These are phyloP conservation scores for Alouatta palliata DNA, from an alignment of 2,113 vertebrate species.

Conservation along the genomic window DNA sequence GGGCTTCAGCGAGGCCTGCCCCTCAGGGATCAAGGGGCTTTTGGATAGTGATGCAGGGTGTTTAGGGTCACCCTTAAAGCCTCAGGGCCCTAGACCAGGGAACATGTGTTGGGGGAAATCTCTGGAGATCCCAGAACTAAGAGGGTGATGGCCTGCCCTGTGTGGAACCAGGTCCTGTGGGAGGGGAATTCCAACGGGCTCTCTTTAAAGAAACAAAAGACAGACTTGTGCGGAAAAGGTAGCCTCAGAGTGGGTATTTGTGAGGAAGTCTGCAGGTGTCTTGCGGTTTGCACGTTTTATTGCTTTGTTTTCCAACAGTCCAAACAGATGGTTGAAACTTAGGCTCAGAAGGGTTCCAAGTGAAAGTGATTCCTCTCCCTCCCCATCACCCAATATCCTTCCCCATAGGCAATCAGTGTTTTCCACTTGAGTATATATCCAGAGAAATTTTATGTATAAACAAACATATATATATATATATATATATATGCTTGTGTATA, in stretches of 20 bases:
- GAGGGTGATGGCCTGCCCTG: background rate
- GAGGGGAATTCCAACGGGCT: background rate
- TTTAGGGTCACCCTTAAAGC: background rate
- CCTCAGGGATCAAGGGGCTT: background rate
- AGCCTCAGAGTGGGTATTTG: background rate
- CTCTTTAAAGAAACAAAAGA: background rate
- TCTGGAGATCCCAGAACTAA: background rate
- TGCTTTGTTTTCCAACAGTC: background rate
- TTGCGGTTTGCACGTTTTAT: background rate
- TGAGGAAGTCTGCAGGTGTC: background rate
- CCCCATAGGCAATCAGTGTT: background rate
- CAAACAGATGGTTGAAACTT: background rate
- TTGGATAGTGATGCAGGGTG: background rate
- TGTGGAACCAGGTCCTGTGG: background rate
- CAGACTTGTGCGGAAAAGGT: background rate
- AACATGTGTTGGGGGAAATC: background rate
- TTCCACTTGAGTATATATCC: background rate
- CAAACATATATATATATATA: background rate
- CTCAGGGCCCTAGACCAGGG: background rate
- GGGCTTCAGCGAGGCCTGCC: background rate
- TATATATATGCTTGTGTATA: no score
- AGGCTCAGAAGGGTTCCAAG: background rate
- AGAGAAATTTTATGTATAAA: background rate
- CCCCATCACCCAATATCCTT: background rate
- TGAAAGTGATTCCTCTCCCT: background rate